Base-by-base conservation (phyloP, 2,888 invertebrate genomes). In the Microctonus aethiopoides region DNA sequence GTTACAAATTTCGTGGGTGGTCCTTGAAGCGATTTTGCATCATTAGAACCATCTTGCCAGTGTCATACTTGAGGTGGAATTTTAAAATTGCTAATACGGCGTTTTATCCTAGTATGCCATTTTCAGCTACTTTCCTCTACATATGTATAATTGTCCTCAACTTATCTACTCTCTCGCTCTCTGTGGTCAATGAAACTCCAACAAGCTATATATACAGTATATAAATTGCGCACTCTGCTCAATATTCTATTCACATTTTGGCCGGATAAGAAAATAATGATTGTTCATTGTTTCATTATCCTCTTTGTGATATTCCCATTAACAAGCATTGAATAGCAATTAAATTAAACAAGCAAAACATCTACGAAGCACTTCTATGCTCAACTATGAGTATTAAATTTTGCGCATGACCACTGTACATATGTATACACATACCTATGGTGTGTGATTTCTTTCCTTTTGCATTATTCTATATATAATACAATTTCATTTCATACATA, bases 331-430 rank as follows among this genome's bases (percentile, higher is more conserved):
- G 32, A 16, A 32, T 51, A 11, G 26, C 62, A 63, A 63, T 63
- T 63, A 63, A 63, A 63, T 9, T n/a, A n/a, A n/a, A n/a, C n/a
- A 51, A 20, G 32, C 57, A 63, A 32, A 51, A 29, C 22, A 13
- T 7, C 51, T 16, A 39, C 41, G 26, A 39, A 51, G 11, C 62
- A 46, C 11, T 29, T 46, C n/a, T 46, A 13, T 46, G 7, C 2
- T 22, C 9, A 9, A n/a, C n/a, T 41, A 24, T 29, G 24, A 61
- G 13, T 4, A 41, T 54, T 54, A 61, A 11, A 60, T 60, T 60
- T 36, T 20, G 36, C 36, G 36, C 36, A 60, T 60, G 22, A 36
- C 34, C 57, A 20, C 34, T 36, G 7, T 16, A 9, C 10, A 16
- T 57, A 24, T 57, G 13, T 16, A 7, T 29, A 13, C 32, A 24